phyloP scores from a whole-genome alignment of 2,888 invertebrate species.

The Glyphotaelius pellucidus region DNA sequence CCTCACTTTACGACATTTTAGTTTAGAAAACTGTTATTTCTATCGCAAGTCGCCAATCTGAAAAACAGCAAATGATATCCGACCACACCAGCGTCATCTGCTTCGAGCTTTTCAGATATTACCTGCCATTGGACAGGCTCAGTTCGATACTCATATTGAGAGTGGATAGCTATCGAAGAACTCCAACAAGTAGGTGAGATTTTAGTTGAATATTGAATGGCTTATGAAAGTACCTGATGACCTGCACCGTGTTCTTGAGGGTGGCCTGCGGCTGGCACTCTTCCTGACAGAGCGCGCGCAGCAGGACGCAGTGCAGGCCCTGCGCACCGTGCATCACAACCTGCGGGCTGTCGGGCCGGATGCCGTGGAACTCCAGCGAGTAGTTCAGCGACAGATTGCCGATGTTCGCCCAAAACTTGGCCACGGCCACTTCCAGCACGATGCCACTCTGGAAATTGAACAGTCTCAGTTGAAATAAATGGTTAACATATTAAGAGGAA shows the following conservation, averaged over 20 bases:
- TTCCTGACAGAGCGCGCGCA: conserved; percentile 85
- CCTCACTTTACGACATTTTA: too few species aligned
- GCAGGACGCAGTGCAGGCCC: conserved; percentile 84
- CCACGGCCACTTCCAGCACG: conserved; percentile 92
- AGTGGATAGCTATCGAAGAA: too few species aligned
- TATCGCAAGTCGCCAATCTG: too few species aligned
- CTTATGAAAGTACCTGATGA: conserved; percentile 78
- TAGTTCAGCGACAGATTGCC: conserved; percentile 87
- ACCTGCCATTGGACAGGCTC: too few species aligned
- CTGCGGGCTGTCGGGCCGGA: conserved; percentile 81
- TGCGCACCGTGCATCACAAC: conserved; percentile 83
- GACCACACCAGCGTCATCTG: too few species aligned
- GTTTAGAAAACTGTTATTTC: too few species aligned
- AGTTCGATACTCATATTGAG: too few species aligned
- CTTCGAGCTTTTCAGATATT: too few species aligned
- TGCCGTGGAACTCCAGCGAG: conserved; percentile 88
- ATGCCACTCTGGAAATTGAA: conserved; percentile 79
- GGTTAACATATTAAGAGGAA: background rate
- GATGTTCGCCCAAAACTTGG: conserved; percentile 96
- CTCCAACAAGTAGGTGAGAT: too few species aligned
- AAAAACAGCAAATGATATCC: too few species aligned
- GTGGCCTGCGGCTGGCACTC: conserved; percentile 87
- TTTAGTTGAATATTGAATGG: background rate
- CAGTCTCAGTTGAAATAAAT: background rate
- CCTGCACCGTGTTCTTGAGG: conserved; percentile 86